These are phyloP conservation scores for Drosophila seguyi DNA, from an alignment of 1,140 invertebrate genomes.

Conservation along the genomic window DNA sequence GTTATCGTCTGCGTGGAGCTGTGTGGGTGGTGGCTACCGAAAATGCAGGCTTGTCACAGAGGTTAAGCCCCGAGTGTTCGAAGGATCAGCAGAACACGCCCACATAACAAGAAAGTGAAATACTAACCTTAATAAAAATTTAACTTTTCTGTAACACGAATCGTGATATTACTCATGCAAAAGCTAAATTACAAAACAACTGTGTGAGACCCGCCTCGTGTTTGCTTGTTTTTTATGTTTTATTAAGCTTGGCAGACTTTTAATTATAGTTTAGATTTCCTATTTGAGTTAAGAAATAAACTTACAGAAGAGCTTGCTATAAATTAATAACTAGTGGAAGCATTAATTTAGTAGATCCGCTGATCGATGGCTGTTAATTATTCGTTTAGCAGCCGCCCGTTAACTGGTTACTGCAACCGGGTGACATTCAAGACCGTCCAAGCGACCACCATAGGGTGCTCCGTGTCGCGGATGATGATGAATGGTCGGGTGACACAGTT, in stretches of 20 bases:
- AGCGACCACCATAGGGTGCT: conserved; percentile 6
- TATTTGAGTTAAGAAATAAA: not conserved
- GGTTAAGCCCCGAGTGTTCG: not conserved
- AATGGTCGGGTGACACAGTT: conserved; percentile 55
- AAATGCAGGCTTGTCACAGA: not conserved
- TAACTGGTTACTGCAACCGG: conserved; percentile 20
- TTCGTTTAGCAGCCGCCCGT: conserved; percentile 25
- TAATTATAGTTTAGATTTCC: not conserved
- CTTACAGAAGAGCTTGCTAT: not conserved
- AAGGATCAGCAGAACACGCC: not conserved
- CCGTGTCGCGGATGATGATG: conserved; percentile 10
- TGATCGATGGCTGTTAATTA: conserved; percentile 26
- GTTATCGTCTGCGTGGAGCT: conserved; percentile 7
- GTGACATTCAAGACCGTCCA: conserved; percentile 14
- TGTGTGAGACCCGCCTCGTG: not conserved
- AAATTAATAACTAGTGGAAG: not conserved
- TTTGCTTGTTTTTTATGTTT: not conserved
- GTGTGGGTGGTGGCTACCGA: not conserved
- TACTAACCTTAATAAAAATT: too few relatives aligned
- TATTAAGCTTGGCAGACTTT: not conserved
- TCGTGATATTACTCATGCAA: not conserved
- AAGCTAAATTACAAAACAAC: not conserved
- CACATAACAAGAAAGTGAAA: not conserved
- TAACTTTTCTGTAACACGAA: not conserved
- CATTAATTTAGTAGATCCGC: conserved; percentile 19